Percentiles rank a stretch among this genome's conserved stretches.
These are phyloP conservation scores for Danio choprae DNA, from an alignment of 2,797 vertebrate species.

Conservation along the genomic window DNA sequence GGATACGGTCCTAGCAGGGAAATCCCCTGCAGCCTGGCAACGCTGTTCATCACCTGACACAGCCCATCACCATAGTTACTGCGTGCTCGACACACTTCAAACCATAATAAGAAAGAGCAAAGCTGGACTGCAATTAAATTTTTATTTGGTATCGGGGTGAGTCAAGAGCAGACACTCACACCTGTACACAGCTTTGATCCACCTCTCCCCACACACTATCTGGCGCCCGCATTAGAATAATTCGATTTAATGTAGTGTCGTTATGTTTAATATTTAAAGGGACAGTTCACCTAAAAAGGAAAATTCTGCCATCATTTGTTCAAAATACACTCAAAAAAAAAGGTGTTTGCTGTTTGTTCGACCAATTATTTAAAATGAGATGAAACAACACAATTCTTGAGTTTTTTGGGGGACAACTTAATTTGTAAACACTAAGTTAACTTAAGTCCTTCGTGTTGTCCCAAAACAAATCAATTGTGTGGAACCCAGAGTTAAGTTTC, in stretches of 20 bases:
- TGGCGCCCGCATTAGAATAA: neutral
- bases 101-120: conserved; percentile 24
- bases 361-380: too few relatives aligned
- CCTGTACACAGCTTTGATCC: conserved; percentile 15
- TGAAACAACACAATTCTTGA: too few relatives aligned
- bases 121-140: conserved; percentile 38
- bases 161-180: conserved; percentile 14
- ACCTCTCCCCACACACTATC: neutral
- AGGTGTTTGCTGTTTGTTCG: too few relatives aligned
- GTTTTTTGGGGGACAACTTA: too few relatives aligned
- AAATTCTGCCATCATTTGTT: too few relatives aligned
- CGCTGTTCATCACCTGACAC: conserved; percentile 32
- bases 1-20: conserved; percentile 20
- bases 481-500: too few relatives aligned
- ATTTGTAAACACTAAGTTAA: too few relatives aligned
- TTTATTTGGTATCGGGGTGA: conserved; percentile 16
- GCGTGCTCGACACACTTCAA: conserved; percentile 1
- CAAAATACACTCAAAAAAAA: too few relatives aligned
- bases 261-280: neutral
- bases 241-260: neutral
- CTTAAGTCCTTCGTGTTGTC: too few relatives aligned
- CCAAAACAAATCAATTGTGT: too few relatives aligned
- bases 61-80: conserved; percentile 26
- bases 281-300: too few relatives aligned
- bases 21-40: conserved; percentile 42